Evolutionary conservation across 2,113 vertebrate genomes (phyloP).

Genomic region (Platycercus adscitus): DNA sequence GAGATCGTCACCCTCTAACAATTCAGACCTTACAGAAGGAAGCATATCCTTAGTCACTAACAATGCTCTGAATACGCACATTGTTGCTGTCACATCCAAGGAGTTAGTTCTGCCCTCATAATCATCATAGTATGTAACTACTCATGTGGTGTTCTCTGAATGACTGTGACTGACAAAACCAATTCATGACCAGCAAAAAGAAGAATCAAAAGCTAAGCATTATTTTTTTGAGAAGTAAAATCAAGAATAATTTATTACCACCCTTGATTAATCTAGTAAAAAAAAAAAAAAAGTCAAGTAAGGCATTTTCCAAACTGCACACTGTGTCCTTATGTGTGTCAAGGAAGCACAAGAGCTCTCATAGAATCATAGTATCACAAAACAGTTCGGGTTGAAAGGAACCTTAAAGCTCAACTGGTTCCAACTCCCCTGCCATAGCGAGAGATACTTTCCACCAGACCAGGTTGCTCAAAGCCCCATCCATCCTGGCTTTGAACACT

Average conservation of each 20-base stretch:
- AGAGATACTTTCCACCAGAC: no score
- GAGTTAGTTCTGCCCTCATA: background rate
- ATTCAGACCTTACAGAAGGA: background rate
- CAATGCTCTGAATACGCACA: accelerated
- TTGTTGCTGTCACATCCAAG: background rate
- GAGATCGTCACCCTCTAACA: background rate
- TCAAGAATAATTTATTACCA: background rate
- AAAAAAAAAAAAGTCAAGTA: background rate
- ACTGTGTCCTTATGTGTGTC: accelerated
- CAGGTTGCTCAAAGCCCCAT: background rate
- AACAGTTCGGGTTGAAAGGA: no score
- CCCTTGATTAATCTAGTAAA: background rate
- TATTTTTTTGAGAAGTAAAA: background rate
- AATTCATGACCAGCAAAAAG: background rate
- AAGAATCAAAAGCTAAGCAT: background rate
- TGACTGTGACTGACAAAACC: accelerated
- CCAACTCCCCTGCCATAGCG: no score
- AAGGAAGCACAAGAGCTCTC: background rate
- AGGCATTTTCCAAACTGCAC: background rate
- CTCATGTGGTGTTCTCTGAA: background rate
- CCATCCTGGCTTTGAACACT: background rate
- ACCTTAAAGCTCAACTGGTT: no score
- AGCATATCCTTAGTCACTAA: background rate
- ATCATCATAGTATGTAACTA: background rate
- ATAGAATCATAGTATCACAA: no score